Evolutionary conservation across 2,797 vertebrate species (phyloP), one percentile per base, ranked within the genome.

Genomic region (Chrosomus eos): DNA sequence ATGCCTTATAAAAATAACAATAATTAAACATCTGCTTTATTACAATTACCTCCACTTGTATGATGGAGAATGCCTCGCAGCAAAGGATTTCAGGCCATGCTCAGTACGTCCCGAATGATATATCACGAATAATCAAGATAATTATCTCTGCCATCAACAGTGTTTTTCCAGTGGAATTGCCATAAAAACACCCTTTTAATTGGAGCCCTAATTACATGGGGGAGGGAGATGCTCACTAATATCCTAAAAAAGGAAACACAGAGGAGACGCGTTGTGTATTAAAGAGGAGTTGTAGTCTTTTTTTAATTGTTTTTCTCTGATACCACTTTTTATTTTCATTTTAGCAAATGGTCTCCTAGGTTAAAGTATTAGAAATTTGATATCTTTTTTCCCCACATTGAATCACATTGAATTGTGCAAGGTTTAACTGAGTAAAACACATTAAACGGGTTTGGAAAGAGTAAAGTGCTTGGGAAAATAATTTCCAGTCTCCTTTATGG

Each of bases 11-110:
- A 48, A 93, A 95, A 94, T 92, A 89, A 91, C 88, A 92, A 91
- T 93, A 94, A 95, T 95, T 94, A 95, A 94, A 94, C 93, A 94
- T 93, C 91, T 92, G 88, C 91, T 90, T 93, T 89, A 90, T 93
- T 93, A 93, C 90, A 94, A 93, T 94, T 93, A 94, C 93, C 93
- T 93, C 89, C 91, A 92, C 92, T 94, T 93, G 93, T 92, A 90
- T 89, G 90, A 86, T 88, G 87, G 71, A 70, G 84, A 93, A 91
- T 55, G 84, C 91, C 95, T 93, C 38, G 75, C 67, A 93, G 94
- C 93, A 88, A 92, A 92, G 71, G 87, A 87, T 85, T 81, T 72
- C 88, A 91, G 88, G 88, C 84, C 90, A 81, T 91, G 89, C 91
- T 90, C 91, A 82, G 67, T 91, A 91, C 85, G 89, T 91, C 89